Evolutionary conservation across 2,888 invertebrate species (phyloP), one percentile per base, ranked within the genome.

Genomic region (Leptinotarsa peninsularis): DNA sequence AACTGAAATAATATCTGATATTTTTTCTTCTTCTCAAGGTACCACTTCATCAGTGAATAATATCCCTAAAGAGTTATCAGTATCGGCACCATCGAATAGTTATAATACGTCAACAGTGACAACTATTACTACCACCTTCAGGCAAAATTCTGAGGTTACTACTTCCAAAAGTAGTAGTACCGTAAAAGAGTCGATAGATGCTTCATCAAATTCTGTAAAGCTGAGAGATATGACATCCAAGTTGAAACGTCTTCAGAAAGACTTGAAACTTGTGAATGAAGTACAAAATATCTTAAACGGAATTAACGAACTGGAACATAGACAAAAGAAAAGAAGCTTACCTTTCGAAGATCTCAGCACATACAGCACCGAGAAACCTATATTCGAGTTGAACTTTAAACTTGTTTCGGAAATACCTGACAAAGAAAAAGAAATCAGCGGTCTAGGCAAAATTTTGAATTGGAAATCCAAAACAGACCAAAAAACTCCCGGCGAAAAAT

Each of bases 201-300:
- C 17, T 7, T 18, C 27, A n/a, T n/a, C 14, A 14, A 63, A 63
- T 21, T 17, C 49, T 21, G 15, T 3, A 15, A 49, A 56, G 27
- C 49, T 71, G 13, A 67, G 56, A 67, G 68, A 74, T 67, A 52
- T 52, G 58, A 27, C 18, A 72, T 23, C 76, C 67, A 80, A 76
- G 60, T 66, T 83, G 21, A 76, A 71, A 43, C 78, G 74, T 49
- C 74, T 84, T 2, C 76, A 82, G 73, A 79, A 78, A 49, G 82
- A 84, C 66, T 66, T 84, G 5, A 79, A 82, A 68, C 75, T 84
- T 50, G 82, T 84, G 7, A 76, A 83, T 73, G 84, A 84, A 76
- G 80, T 84, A 49, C 82, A 84, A 72, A 80, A 70, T 66, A 82
- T 83, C 49, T 72, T 83, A 49, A 79, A 83, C 66, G 78, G 79